Percentiles rank a stretch among this genome's conserved stretches.
Evolutionary conservation across 2,888 invertebrate species (phyloP).

Genomic region (Neoitamus cyanurus): DNA sequence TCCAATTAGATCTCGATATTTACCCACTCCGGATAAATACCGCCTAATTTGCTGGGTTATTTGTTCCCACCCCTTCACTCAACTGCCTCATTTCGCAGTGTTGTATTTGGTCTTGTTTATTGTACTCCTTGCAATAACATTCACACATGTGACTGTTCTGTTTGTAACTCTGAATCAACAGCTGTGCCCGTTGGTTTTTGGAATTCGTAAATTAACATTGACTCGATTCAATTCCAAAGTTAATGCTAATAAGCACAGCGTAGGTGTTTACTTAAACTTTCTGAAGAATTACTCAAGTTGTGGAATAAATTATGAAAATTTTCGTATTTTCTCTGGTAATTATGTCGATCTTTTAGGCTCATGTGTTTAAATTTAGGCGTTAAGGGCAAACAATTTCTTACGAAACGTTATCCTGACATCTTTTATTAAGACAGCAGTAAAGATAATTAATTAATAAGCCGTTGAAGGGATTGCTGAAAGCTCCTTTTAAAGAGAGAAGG

Average conservation of each 20-base stretch:
- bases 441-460: too few species aligned
- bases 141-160: neutral
- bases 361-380: neutral
- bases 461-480: too few species aligned
- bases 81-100: neutral
- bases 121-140: neutral
- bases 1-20: constrained; percentile 31
- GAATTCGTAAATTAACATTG: neutral
- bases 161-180: neutral
- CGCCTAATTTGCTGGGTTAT: neutral
- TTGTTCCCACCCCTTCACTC: neutral
- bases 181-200: neutral
- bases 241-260: neutral
- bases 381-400: neutral
- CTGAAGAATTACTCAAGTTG: neutral
- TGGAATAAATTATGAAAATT: constrained; percentile 10
- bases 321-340: constrained; percentile 2
- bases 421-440: neutral
- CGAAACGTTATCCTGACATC: neutral
- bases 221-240: neutral
- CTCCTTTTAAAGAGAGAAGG: too few species aligned
- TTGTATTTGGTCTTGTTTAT: neutral
- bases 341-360: neutral
- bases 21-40: neutral
- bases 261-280: neutral